phyloP scores from a whole-genome alignment of 2,113 vertebrate species.

The Todiramphus chloris region DNA sequence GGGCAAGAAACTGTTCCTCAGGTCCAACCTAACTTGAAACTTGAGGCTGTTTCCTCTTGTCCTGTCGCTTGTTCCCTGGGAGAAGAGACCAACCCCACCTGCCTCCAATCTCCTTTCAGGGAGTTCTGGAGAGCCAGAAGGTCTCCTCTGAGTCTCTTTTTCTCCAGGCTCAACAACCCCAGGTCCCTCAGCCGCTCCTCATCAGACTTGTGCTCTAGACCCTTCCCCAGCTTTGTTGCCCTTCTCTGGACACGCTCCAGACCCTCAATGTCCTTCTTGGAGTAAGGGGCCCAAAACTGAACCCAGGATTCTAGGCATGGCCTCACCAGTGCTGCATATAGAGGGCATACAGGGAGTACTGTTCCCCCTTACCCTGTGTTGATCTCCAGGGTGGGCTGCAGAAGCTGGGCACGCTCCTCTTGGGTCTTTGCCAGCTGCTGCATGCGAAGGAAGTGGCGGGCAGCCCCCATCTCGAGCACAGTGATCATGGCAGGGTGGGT shows the following conservation, averaged over 20 bases:
- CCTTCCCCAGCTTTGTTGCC: neutral
- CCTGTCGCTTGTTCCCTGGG: no score
- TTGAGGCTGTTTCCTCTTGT: neutral
- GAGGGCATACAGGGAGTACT: neutral
- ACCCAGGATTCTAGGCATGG: neutral
- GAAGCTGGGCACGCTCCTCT: conserved; percentile 91
- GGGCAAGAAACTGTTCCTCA: neutral
- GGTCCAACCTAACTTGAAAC: neutral
- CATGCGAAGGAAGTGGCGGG: conserved; percentile 95
- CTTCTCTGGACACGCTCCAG: neutral
- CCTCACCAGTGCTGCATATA: neutral
- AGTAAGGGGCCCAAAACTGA: neutral
- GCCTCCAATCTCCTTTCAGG: neutral
- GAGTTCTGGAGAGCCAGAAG: neutral
- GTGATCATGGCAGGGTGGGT: conserved; percentile 98
- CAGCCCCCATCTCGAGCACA: conserved; percentile 96
- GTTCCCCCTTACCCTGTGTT: conserved; percentile 83
- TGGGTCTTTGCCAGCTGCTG: conserved; percentile 90
- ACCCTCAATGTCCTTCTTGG: neutral
- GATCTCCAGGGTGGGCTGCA: conserved; percentile 97
- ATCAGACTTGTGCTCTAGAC: no score
- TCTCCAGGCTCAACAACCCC: neutral
- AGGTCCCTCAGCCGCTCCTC: neutral
- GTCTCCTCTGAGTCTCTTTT: neutral
- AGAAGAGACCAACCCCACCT: neutral